These are phyloP conservation scores for Drosophila neonasuta DNA, from an alignment of 2,888 invertebrate species.

Conservation along the genomic window DNA sequence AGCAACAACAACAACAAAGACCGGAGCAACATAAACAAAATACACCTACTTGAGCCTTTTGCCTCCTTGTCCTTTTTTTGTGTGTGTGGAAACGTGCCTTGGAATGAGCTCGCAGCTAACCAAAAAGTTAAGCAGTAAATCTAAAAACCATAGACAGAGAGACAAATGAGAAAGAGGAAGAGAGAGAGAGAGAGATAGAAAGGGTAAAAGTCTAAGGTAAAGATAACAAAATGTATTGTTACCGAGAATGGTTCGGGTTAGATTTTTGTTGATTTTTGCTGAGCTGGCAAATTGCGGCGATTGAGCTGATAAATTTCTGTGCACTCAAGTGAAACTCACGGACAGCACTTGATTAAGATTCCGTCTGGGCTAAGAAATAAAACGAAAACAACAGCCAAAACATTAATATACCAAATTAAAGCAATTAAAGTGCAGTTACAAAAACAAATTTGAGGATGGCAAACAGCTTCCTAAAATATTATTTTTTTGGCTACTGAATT, in stretches of 20 bases:
- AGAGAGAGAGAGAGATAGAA: background rate
- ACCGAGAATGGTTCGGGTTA: conserved; percentile 11
- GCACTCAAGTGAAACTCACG: conserved; percentile 30
- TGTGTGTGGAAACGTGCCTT: conserved; percentile 44
- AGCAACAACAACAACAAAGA: conserved; percentile 15
- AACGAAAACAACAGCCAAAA: background rate
- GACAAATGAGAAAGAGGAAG: conserved; percentile 1
- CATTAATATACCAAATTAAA: conserved; percentile 7
- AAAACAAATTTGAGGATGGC: background rate
- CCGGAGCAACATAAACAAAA: conserved; percentile 43
- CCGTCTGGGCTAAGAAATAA: conserved; percentile 1
- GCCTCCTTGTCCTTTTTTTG: conserved; percentile 34
- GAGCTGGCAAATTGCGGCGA: conserved; percentile 51
- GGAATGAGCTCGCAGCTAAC: conserved; percentile 52
- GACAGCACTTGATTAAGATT: conserved; percentile 27
- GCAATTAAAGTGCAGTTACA: background rate
- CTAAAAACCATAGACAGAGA: conserved; percentile 55
- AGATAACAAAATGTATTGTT: conserved; percentile 33
- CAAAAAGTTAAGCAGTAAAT: conserved; percentile 72
- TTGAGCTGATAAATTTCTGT: conserved; percentile 52
- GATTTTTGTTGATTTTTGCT: conserved; percentile 45
- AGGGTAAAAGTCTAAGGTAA: conserved; percentile 16
- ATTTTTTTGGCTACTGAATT: background rate
- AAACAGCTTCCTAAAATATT: background rate
- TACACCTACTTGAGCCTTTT: conserved; percentile 71